phyloP scores from a whole-genome alignment of 92 coral and sea anemone species.

The Muricea muricata region DNA sequence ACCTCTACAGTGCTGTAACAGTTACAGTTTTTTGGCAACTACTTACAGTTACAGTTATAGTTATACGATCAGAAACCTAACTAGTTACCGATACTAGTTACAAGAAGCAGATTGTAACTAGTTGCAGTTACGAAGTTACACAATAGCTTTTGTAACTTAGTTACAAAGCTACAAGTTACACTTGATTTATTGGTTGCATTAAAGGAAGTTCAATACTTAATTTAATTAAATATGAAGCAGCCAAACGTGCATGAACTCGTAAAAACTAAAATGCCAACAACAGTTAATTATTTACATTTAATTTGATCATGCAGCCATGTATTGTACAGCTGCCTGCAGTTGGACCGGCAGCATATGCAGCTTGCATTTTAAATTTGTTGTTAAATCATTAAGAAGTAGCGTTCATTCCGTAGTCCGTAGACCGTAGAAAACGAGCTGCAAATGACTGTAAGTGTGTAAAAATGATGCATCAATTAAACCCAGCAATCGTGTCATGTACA shows the following conservation, averaged over 20 bases:
- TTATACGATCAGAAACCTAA: not conserved
- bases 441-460: too few relatives aligned
- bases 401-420: too few relatives aligned
- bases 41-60: not conserved
- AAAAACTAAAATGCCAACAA: too few relatives aligned
- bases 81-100: not conserved
- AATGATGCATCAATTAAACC: too few relatives aligned
- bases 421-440: too few relatives aligned
- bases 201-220: not conserved
- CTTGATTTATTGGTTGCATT: not conserved
- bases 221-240: too few relatives aligned
- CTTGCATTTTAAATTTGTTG: not conserved
- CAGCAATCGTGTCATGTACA: too few relatives aligned
- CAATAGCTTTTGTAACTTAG: not conserved
- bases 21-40: not conserved
- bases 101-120: not conserved
- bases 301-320: too few relatives aligned
- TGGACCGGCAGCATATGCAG: not conserved
- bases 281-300: too few relatives aligned
- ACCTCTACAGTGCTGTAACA: slow-evolving; percentile 21
- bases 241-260: not conserved
- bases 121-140: slow-evolving; percentile 8
- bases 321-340: not conserved
- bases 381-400: not conserved
- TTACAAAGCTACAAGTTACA: slow-evolving; percentile 3